Conservation (phyloP, 2,888 invertebrate species). For the Pycnomerus fuliginosus region DNA sequence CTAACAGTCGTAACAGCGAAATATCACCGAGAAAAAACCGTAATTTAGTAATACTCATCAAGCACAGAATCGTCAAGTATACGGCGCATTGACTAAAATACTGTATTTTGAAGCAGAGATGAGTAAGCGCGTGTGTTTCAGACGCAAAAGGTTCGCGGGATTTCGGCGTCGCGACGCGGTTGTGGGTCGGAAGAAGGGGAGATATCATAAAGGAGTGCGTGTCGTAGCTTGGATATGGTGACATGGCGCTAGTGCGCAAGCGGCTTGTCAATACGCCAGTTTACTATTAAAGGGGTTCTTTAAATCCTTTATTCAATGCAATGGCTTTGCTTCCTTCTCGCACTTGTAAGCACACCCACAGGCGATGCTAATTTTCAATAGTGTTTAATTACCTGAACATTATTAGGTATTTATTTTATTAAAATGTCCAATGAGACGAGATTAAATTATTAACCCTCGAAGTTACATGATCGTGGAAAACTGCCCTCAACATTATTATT, state of each 20-base stretch:
- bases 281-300: conserved; percentile 3
- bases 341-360: too few species aligned
- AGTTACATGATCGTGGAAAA: too few species aligned
- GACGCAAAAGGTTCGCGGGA: conserved; percentile 27
- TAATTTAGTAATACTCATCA: too few species aligned
- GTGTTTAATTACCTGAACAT: too few species aligned
- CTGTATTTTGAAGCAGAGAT: conserved; percentile 43
- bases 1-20: too few species aligned
- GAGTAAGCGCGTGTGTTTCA: conserved; percentile 43
- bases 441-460: too few species aligned
- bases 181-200: conserved; percentile 22
- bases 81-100: conserved; percentile 39
- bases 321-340: too few species aligned
- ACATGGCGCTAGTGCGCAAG: conserved; percentile 28
- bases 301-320: not conserved
- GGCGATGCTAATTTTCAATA: too few species aligned
- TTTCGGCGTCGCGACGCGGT: conserved; percentile 32
- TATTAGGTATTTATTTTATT: too few species aligned
- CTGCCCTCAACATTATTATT: too few species aligned
- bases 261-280: conserved; percentile 22
- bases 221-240: conserved; percentile 30
- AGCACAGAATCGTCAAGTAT: conserved; percentile 2
- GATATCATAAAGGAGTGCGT: conserved; percentile 22
- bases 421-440: too few species aligned
- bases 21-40: too few species aligned